Percentiles rank a stretch among this genome's conserved stretches.
Evolutionary conservation across 2,888 invertebrate species (phyloP).

Genomic region (Steinernema hermaphroditum): DNA sequence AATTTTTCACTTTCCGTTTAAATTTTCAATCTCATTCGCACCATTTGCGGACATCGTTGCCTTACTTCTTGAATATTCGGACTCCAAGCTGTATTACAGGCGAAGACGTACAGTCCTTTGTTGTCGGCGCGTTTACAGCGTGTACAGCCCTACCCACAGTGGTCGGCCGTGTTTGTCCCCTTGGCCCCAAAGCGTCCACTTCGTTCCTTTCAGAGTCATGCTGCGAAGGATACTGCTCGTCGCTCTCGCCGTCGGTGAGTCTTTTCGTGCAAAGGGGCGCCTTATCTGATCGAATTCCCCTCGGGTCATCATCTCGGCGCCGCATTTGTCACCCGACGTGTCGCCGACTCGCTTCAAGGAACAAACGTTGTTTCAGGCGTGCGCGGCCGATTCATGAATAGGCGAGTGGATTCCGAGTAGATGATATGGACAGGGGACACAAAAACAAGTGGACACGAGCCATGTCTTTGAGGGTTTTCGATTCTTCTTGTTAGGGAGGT

Average conservation of each 20-base stretch:
- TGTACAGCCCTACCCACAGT: background rate
- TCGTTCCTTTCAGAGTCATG: conserved; percentile 7
- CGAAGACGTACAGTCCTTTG: no score
- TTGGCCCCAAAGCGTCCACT: background rate
- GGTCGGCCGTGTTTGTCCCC: conserved; percentile 8
- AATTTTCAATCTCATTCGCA: no score
- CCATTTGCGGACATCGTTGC: no score
- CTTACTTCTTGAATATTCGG: no score
- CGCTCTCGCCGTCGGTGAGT: conserved; percentile 20
- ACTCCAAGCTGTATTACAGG: no score
- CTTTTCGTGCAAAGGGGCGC: background rate
- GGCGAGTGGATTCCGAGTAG: background rate
- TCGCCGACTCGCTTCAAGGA: background rate
- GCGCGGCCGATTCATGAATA: conserved; percentile 18
- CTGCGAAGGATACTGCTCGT: conserved; percentile 26
- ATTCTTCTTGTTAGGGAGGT: no score
- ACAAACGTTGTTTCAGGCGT: conserved; percentile 4
- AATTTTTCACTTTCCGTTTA: no score
- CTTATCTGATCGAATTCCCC: conserved; percentile 29
- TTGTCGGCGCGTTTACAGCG: background rate
- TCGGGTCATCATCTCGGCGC: conserved; percentile 10
- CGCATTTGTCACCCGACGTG: conserved; percentile 26
- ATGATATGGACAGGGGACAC: no score
- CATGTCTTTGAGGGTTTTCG: no score
- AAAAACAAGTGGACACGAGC: background rate